Conservation (phyloP, 2,797 vertebrate genomes). For the Brachyalestes nurse region DNA sequence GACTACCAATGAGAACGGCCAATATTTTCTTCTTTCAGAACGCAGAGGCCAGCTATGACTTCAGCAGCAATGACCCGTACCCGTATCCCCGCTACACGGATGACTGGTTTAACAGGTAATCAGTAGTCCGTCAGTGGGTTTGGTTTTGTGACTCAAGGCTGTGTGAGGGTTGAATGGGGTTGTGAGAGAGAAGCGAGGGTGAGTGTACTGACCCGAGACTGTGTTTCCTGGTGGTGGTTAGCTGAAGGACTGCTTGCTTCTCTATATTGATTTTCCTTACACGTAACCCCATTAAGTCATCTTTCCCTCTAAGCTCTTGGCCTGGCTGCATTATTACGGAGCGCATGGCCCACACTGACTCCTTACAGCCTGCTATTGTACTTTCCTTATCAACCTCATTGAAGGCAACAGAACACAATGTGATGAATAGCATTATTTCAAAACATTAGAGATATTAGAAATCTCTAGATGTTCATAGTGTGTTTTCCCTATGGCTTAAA, state of each 20-base stretch:
- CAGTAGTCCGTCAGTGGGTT: slow-evolving; percentile 19
- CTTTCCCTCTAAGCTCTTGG: slow-evolving; percentile 55
- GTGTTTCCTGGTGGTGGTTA: slow-evolving; percentile 45
- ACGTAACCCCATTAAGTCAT: slow-evolving; percentile 71
- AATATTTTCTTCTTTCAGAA: slow-evolving; percentile 80
- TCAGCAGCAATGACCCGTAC: slow-evolving; percentile 98
- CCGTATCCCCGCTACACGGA: slow-evolving; percentile 98
- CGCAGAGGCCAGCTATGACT: slow-evolving; percentile 97
- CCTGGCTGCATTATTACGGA: slow-evolving; percentile 64
- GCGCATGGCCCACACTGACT: slow-evolving; percentile 44
- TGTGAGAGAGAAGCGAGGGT: background rate
- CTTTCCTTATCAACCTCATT: slow-evolving; percentile 23
- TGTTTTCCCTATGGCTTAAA: background rate
- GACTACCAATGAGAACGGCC: background rate
- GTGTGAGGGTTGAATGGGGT: background rate
- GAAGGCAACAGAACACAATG: slow-evolving; percentile 14
- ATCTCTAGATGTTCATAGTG: background rate
- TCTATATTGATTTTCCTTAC: slow-evolving; percentile 73
- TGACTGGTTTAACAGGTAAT: slow-evolving; percentile 99
- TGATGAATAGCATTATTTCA: background rate
- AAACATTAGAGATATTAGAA: background rate
- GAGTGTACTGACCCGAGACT: slow-evolving; percentile 42
- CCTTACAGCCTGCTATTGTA: slow-evolving; percentile 38
- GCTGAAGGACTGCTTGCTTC: slow-evolving; percentile 50
- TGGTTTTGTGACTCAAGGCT: slow-evolving; percentile 23